Evolutionary conservation across 2,113 vertebrate genomes (phyloP).

Genomic region (Scolopax mira): DNA sequence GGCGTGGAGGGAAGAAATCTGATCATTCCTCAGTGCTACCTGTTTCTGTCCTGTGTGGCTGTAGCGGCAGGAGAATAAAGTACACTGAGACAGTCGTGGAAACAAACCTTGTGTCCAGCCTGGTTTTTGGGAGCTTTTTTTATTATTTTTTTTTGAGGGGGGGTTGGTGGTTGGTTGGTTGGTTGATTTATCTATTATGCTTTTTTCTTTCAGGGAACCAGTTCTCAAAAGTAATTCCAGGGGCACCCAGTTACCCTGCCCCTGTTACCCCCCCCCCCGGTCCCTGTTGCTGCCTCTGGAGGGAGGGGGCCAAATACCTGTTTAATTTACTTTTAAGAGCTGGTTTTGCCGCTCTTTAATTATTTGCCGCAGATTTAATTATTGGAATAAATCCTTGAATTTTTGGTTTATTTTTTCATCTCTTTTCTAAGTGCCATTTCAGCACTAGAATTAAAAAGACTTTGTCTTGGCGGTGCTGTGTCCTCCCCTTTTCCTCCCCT

Average conservation of each 20-base stretch:
- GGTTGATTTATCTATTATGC: too few relatives aligned
- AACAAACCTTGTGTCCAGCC: slow-evolving; percentile 64
- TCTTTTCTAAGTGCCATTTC: too few relatives aligned
- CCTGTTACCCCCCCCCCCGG: not conserved
- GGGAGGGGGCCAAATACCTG: not conserved
- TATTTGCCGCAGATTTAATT: too few relatives aligned
- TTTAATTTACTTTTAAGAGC: not conserved
- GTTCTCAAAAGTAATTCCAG: not conserved
- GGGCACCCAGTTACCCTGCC: not conserved
- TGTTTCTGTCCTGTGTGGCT: slow-evolving; percentile 81
- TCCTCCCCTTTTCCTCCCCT: too few relatives aligned
- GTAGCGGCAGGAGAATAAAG: slow-evolving; percentile 83
- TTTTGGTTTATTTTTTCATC: too few relatives aligned
- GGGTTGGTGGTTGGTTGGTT: not conserved
- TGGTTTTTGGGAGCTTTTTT: not conserved
- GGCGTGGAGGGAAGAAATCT: slow-evolving; percentile 67
- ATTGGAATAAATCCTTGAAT: not conserved
- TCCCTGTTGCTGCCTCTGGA: not conserved
- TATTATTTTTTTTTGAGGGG: too few relatives aligned
- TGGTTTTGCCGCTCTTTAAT: not conserved
- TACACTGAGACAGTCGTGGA: slow-evolving; percentile 77
- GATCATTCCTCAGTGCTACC: slow-evolving; percentile 82
- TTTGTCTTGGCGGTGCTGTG: too few relatives aligned
- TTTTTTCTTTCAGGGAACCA: slow-evolving; percentile 30
- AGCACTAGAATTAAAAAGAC: too few relatives aligned